Evolutionary conservation across 2,888 invertebrate species (phyloP).

Genomic region (Tachystola acroxantha): DNA sequence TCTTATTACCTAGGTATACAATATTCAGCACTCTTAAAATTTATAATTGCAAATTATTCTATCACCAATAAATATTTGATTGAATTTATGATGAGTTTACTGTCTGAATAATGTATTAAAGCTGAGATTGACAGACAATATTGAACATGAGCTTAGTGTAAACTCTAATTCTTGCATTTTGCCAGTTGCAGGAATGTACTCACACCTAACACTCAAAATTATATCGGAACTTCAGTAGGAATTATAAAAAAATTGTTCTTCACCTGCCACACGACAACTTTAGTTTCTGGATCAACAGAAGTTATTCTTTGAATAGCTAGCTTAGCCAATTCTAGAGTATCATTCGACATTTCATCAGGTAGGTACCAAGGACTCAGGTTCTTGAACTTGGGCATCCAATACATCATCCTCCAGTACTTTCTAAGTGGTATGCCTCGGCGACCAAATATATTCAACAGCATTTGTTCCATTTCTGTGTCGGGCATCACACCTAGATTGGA

Average conservation of each 20-base stretch:
- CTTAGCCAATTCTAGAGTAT: slow-evolving; percentile 86
- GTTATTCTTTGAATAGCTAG: slow-evolving; percentile 91
- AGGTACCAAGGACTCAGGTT: slow-evolving; percentile 92
- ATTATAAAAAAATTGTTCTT: slow-evolving; percentile 11
- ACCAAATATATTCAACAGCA: slow-evolving; percentile 92
- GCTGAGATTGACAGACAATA: too few species aligned
- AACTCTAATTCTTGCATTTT: too few species aligned
- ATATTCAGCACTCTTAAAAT: too few species aligned
- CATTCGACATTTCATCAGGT: slow-evolving; percentile 87
- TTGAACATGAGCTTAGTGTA: too few species aligned
- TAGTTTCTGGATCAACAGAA: slow-evolving; percentile 86
- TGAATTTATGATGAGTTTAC: too few species aligned
- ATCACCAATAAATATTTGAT: too few species aligned
- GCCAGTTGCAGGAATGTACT: too few species aligned
- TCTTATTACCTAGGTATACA: too few species aligned
- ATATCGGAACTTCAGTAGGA: too few species aligned
- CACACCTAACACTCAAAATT: too few species aligned
- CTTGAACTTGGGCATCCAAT: slow-evolving; percentile 96
- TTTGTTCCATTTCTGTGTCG: slow-evolving; percentile 91
- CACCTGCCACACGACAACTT: slow-evolving; percentile 82
- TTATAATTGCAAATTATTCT: too few species aligned
- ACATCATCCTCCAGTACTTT: slow-evolving; percentile 90
- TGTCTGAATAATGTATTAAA: too few species aligned
- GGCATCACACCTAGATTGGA: slow-evolving; percentile 86
- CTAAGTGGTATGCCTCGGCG: slow-evolving; percentile 83